A percentile compares a stretch with the other conserved stretches of the same genome.
Evolutionary conservation across 1,140 invertebrate species (phyloP).

Genomic region (Drosophila kikkawai): DNA sequence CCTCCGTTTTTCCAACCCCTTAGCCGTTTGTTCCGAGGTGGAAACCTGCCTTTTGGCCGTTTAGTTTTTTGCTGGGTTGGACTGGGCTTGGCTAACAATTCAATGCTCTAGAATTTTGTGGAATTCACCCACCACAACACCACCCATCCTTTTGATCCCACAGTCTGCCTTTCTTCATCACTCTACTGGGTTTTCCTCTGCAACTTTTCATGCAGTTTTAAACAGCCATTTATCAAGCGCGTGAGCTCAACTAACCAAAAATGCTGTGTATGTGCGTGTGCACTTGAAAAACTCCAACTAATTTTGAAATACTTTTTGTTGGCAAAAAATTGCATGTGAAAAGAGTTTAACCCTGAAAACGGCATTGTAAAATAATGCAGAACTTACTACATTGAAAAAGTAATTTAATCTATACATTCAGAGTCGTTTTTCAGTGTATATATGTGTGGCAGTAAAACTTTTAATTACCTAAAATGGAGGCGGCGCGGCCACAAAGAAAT

Average conservation of each 20-base stretch:
- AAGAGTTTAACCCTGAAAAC: not conserved
- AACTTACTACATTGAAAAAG: not conserved
- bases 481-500: conserved; percentile 43
- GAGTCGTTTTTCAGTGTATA: not conserved
- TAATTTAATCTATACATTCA: not conserved
- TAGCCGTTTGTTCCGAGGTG: conserved; percentile 9
- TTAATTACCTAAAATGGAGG: conserved; percentile 75
- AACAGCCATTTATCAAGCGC: conserved; percentile 72
- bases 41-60: conserved; percentile 19
- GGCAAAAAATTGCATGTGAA: not conserved
- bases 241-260: conserved; percentile 45
- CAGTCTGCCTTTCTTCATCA: not conserved
- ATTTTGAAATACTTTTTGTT: not conserved
- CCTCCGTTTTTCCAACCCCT: not conserved
- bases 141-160: not conserved
- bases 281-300: conserved; percentile 4
- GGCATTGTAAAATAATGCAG: not conserved
- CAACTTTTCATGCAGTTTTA: conserved; percentile 72
- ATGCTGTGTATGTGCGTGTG: conserved; percentile 19
- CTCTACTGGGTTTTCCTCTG: conserved; percentile 3
- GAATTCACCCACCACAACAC: not conserved
- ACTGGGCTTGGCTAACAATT: conserved; percentile 44
- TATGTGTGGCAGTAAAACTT: conserved; percentile 44
- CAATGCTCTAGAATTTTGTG: conserved; percentile 22
- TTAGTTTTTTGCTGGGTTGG: conserved; percentile 9